Base-by-base conservation (phyloP, 2,113 vertebrate genomes). In the Rhea americana region DNA sequence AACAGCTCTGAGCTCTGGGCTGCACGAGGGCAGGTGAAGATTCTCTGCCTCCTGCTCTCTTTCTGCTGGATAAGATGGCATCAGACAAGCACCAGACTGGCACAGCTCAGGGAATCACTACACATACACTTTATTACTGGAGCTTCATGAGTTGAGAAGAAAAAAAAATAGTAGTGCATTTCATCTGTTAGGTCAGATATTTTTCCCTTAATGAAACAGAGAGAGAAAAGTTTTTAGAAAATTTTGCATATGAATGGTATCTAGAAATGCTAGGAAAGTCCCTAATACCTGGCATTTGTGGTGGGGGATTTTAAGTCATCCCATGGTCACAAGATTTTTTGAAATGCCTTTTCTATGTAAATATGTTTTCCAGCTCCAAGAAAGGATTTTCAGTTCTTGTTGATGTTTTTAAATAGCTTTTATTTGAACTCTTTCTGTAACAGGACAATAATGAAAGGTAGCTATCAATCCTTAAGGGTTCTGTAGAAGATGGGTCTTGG, bases 261-360 rank as follows among this genome's bases (percentile, higher is more conserved):
- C 87, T 91, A 88, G 92, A 96, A 95, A 91, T 28, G 15, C 39
- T 50, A 92, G 93, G 92, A 89, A 97, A 97, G 96, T 96, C 90
- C 95, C 91, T 25, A 61, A 43, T 68, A 59, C 55, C 77, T 22
- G 62, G 78, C 84, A 73, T 82, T 77, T 79, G 71, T 86, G 78
- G 73, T 48, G 53, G 95, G 95, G 93, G 79, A 93, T 90, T 96
- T 94, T 94, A 91, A 71, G 56, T 87, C 82, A 89, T 92, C 50
- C 58, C 89, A 37, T 94, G 91, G 41, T 84, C 85, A 91, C 45
- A 74, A 89, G 35, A 39, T 90, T 94, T 89, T 93, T 53, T 82
- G 2, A 76, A 58, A 22, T 41, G 16, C 20, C 7, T 94, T 74
- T 55, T 93, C 88, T 84, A 41, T 83, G 82, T 78, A 84, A 88